phyloP scores from a whole-genome alignment of 2,797 vertebrate species.

The Sebastes alutus region DNA sequence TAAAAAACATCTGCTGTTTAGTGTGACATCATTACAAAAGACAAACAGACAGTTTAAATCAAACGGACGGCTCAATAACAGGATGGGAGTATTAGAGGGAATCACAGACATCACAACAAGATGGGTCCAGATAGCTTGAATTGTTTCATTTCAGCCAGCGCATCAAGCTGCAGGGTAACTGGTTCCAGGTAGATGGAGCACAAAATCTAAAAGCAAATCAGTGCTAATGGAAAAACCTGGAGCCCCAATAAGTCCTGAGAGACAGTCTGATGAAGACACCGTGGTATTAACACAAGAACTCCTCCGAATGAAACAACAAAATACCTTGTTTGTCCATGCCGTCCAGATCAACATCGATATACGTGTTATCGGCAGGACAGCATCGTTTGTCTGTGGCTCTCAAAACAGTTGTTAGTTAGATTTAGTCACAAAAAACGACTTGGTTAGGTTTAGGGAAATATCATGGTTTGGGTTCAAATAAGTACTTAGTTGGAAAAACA shows the following conservation, averaged over 20 bases:
- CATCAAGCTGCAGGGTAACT: slow-evolving; percentile 9
- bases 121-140: not conserved
- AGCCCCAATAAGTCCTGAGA: not conserved
- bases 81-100: not conserved
- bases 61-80: slow-evolving; percentile 14
- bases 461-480: not conserved
- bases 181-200: slow-evolving; percentile 51
- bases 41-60: slow-evolving; percentile 12
- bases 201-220: slow-evolving; percentile 46
- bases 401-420: not conserved
- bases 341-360: not conserved
- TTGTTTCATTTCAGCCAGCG: slow-evolving; percentile 26
- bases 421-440: not conserved
- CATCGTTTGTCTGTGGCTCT: not conserved
- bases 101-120: slow-evolving; percentile 11
- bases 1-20: slow-evolving; percentile 10
- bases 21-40: not conserved
- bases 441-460: not conserved
- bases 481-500: not conserved
- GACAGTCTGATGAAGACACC: slow-evolving; percentile 21
- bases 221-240: slow-evolving; percentile 39
- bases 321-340: not conserved
- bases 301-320: not conserved
- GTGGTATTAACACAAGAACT: not conserved
- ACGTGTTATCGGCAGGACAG: not conserved